Evolutionary conservation across 2,888 invertebrate species (phyloP).

Genomic region (Epirrhoe alternata): DNA sequence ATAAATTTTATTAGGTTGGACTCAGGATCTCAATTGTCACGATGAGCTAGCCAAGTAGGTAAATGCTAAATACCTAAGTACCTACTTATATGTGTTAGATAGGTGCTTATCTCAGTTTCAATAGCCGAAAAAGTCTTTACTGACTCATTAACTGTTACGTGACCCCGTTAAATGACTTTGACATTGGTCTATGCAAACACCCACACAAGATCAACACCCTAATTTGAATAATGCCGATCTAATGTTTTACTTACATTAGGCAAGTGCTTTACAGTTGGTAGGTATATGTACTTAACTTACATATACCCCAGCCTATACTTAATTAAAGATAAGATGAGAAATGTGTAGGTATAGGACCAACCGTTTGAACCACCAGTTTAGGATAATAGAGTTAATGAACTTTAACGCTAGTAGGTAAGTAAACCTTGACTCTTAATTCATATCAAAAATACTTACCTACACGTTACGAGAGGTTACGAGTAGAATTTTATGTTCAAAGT

Average conservation of each 20-base stretch:
- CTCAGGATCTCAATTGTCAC: neutral
- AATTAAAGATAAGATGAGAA: neutral
- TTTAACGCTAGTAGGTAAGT: constrained; percentile 18
- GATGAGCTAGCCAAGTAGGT: neutral
- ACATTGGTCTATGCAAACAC: constrained; percentile 45
- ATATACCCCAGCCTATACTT: too few relatives aligned
- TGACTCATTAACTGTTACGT: constrained; percentile 76
- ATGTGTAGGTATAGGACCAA: constrained; percentile 19
- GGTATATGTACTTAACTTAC: too few relatives aligned
- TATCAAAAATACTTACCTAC: neutral
- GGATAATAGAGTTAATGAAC: constrained; percentile 51
- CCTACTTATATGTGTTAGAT: neutral
- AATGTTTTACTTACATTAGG: neutral
- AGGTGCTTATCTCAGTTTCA: constrained; percentile 38
- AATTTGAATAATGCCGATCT: constrained; percentile 16
- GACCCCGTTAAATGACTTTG: constrained; percentile 70
- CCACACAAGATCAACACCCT: constrained; percentile 33
- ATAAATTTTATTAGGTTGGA: too few relatives aligned
- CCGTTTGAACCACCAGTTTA: constrained; percentile 43
- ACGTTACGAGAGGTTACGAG: constrained; percentile 9
- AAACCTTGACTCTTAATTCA: neutral
- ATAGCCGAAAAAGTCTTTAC: constrained; percentile 75
- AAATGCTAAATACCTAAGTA: neutral
- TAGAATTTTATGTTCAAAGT: constrained; percentile 23
- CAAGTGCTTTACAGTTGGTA: neutral